phyloP scores from a whole-genome alignment of 2,113 vertebrate species.

The Notechis scutatus region DNA sequence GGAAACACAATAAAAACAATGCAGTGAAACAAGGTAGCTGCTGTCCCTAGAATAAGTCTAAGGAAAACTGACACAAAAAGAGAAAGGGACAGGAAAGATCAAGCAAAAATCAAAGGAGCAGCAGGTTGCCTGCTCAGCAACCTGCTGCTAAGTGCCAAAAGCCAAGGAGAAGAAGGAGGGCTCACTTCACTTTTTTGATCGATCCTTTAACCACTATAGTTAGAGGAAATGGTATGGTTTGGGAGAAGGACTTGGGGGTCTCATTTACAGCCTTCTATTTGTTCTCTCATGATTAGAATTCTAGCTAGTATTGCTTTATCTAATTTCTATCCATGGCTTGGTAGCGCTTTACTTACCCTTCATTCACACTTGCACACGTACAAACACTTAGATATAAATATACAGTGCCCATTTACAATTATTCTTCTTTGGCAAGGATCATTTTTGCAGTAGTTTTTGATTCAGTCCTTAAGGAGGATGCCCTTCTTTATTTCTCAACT shows the following conservation, averaged over 20 bases:
- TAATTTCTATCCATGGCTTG: background rate
- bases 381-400: background rate
- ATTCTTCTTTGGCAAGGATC: background rate
- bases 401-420: background rate
- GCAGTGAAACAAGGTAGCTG: background rate
- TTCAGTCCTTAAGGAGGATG: background rate
- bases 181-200: background rate
- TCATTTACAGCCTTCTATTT: background rate
- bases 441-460: background rate
- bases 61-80: background rate
- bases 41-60: background rate
- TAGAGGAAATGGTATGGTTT: background rate
- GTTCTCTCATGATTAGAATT: background rate
- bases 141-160: background rate
- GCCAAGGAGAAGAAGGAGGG: background rate
- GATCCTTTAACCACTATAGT: background rate
- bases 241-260: background rate
- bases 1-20: background rate
- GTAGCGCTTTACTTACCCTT: background rate
- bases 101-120: background rate
- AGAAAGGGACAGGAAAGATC: background rate
- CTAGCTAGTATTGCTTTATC: background rate
- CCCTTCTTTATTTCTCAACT: conserved; percentile 12
- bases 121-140: background rate
- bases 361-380: background rate